A percentile compares a stretch with the other conserved stretches of the same genome.
Evolutionary conservation across 2,797 vertebrate species (phyloP).

Genomic region (Oreochromis grahami): DNA sequence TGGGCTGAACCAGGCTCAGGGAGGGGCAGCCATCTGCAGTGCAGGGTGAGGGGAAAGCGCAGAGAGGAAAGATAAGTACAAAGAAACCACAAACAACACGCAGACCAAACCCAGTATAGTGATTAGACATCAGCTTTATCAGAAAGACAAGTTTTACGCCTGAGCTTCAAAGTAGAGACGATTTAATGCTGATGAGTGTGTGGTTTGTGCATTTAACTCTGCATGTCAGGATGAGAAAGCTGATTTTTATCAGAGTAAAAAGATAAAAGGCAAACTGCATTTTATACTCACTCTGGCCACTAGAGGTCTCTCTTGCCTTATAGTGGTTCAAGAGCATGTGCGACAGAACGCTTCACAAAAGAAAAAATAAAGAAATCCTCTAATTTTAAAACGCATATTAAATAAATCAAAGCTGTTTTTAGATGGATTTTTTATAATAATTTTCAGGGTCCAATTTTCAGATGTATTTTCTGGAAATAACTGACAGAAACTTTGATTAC

Average conservation of each 20-base stretch:
- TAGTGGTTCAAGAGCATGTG: background rate
- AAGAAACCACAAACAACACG: background rate
- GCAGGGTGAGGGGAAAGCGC: background rate
- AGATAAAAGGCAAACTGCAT: background rate
- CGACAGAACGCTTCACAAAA: background rate
- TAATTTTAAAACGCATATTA: background rate
- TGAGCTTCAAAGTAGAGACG: background rate
- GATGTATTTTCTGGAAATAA: background rate
- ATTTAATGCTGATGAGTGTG: background rate
- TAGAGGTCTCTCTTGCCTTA: background rate
- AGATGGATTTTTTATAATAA: background rate
- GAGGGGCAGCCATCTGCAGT: background rate
- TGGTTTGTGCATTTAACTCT: background rate
- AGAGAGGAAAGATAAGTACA: background rate
- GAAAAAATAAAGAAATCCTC: background rate
- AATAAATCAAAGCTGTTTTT: background rate
- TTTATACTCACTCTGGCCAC: background rate
- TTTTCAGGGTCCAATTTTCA: background rate
- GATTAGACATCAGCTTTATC: background rate
- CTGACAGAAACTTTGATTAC: background rate
- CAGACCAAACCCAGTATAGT: background rate
- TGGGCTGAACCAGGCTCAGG: background rate
- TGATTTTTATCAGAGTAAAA: background rate
- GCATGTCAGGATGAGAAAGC: accelerated
- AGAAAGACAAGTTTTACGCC: background rate